Conservation (phyloP, 2,888 invertebrate genomes). For the Cinara cedri region DNA sequence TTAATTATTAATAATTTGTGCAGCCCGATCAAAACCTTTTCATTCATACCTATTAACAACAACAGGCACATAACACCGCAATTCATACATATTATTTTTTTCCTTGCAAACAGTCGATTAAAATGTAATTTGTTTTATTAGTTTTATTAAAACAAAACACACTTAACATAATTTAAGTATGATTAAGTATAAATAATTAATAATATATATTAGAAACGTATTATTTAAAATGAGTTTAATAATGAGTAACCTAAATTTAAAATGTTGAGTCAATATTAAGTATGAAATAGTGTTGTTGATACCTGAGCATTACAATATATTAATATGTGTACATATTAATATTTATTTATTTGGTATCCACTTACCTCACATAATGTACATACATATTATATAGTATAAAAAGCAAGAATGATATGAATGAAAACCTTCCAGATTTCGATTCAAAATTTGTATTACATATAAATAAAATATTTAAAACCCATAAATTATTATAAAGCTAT, state of each 20-base stretch:
- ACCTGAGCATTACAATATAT: slow-evolving; percentile 28
- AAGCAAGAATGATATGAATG: background rate
- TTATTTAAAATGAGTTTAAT: background rate
- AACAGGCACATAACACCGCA: background rate
- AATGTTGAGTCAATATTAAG: slow-evolving; percentile 10
- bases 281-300: slow-evolving; percentile 4
- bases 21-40: background rate
- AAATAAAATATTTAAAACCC: slow-evolving; percentile 23
- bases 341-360: slow-evolving; percentile 1
- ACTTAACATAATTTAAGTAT: background rate
- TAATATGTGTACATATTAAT: background rate
- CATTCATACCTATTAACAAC: slow-evolving; percentile 22
- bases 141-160: background rate
- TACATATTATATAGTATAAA: background rate
- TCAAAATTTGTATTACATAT: background rate
- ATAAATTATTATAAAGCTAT: slow-evolving; percentile 28
- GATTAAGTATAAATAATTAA: background rate
- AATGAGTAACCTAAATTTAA: background rate
- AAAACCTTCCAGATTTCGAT: background rate
- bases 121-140: background rate
- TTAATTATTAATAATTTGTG: slow-evolving; percentile 20
- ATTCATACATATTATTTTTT: background rate
- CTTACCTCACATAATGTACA: slow-evolving; percentile 28
- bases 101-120: background rate
- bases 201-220: slow-evolving; percentile 3